Evolutionary conservation across 2,113 vertebrate species (phyloP), one percentile per base, ranked within the genome.

Genomic region (Dolichotis patagonum): DNA sequence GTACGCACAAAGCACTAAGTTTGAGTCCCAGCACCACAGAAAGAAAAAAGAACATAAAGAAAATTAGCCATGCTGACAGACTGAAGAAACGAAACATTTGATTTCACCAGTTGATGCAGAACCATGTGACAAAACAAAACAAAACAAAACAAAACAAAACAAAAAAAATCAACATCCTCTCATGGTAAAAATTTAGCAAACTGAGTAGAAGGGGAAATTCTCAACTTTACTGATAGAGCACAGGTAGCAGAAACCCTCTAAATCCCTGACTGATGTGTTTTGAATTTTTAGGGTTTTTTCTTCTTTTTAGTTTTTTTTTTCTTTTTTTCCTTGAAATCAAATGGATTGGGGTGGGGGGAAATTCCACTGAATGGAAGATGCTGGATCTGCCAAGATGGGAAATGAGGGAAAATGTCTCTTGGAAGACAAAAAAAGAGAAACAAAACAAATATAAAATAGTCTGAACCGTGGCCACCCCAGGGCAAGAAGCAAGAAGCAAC

Each of bases 361-460:
- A 2, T 7, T 8, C n/a, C 2, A 10, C 30, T 2, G 49, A 17
- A 9, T 0, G 1, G 41, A 28, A 38, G 19, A 20, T 41, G 11
- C n/a, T 0, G 24, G 17, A 14, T 3, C 26, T 41, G 22, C 19
- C 32, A 1, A 73, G 41, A 14, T 9, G 77, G 0, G 49, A 24
- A 28, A 54, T 17, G 38, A 38, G n/a, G 77, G 8, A 7, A 2
- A 65, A 10, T 0, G 78, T 41, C 67, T 69, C 60, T 80, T 71
- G 20, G 0, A 3, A 10, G 5, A 24, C 56, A 46, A 65, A 58
- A 19, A 26, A 38, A 67, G 30, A 58, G 49, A 43, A 62, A 46
- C 19, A 14, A 73, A 49, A 73, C 3, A 67, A 90, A 81, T 14
- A 16, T 7, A 41, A 52, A 63, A 77, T 22, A 38, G 28, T 49